phyloP scores from a whole-genome alignment of 2,797 vertebrate species.

The Enteromius fasciolatus region DNA sequence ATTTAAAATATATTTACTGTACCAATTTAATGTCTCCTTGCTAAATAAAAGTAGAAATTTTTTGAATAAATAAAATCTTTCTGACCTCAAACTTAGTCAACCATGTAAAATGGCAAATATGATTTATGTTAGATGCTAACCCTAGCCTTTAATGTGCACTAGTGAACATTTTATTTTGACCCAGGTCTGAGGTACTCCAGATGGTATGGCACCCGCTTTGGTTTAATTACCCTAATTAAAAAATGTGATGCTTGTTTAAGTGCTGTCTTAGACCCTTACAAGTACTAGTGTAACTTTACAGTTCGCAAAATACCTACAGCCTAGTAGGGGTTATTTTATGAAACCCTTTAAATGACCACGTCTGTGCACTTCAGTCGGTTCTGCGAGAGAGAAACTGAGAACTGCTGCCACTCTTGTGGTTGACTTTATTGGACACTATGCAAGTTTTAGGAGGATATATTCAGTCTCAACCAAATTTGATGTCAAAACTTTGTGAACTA shows the following conservation, averaged over 20 bases:
- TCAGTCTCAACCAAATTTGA: slow-evolving; percentile 69
- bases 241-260: slow-evolving; percentile 68
- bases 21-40: neutral
- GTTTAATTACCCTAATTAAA: slow-evolving; percentile 78
- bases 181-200: slow-evolving; percentile 67
- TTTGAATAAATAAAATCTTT: neutral
- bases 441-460: slow-evolving; percentile 72
- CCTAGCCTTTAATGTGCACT: slow-evolving; percentile 25
- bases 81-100: neutral
- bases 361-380: slow-evolving; percentile 76
- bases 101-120: neutral
- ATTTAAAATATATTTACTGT: neutral
- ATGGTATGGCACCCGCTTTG: slow-evolving; percentile 68
- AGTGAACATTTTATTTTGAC: slow-evolving; percentile 38
- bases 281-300: slow-evolving; percentile 60
- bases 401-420: slow-evolving; percentile 61
- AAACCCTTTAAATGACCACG: slow-evolving; percentile 77
- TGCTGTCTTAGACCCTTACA: slow-evolving; percentile 47
- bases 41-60: neutral
- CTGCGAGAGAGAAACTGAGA: slow-evolving; percentile 32
- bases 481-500: slow-evolving; percentile 68
- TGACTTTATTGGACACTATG: slow-evolving; percentile 73
- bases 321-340: slow-evolving; percentile 77
- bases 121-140: slow-evolving; percentile 21
- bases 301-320: slow-evolving; percentile 74